Evolutionary conservation across 2,888 invertebrate genomes (phyloP).

Genomic region (Pristionchus entomophagus): DNA sequence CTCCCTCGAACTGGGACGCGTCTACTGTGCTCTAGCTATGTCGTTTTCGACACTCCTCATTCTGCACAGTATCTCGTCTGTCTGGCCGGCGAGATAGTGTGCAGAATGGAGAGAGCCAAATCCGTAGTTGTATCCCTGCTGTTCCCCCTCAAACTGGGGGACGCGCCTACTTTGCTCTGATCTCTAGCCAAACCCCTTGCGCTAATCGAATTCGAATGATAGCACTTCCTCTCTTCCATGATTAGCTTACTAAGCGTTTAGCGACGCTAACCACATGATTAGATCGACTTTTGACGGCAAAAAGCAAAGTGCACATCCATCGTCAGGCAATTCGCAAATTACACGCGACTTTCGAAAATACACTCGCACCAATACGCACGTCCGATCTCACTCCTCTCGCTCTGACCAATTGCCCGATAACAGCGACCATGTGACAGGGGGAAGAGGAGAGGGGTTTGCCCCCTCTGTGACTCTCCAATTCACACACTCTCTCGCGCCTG

Average conservation of each 20-base stretch:
- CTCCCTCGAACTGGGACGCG: too few relatives aligned
- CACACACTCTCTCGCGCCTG: neutral
- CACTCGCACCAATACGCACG: neutral
- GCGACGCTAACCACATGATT: too few relatives aligned
- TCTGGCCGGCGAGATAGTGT: too few relatives aligned
- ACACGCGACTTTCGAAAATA: neutral
- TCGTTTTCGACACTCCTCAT: too few relatives aligned
- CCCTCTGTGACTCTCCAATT: neutral
- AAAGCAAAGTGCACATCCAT: neutral
- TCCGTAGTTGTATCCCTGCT: too few relatives aligned
- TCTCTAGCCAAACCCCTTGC: neutral
- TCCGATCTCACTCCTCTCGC: neutral
- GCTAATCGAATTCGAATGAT: slow-evolving; percentile 11
- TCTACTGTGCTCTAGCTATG: too few relatives aligned
- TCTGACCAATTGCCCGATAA: neutral
- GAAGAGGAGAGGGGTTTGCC: neutral
- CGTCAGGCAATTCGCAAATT: neutral
- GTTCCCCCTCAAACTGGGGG: too few relatives aligned
- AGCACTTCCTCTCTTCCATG: neutral
- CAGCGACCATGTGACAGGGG: neutral
- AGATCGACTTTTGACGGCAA: too few relatives aligned
- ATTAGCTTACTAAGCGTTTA: neutral
- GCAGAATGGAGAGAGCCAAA: too few relatives aligned
- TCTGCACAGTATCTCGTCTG: too few relatives aligned
- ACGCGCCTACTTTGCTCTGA: too few relatives aligned